Conservation (phyloP, 2,888 invertebrate genomes). For the Drosophila falleni region DNA sequence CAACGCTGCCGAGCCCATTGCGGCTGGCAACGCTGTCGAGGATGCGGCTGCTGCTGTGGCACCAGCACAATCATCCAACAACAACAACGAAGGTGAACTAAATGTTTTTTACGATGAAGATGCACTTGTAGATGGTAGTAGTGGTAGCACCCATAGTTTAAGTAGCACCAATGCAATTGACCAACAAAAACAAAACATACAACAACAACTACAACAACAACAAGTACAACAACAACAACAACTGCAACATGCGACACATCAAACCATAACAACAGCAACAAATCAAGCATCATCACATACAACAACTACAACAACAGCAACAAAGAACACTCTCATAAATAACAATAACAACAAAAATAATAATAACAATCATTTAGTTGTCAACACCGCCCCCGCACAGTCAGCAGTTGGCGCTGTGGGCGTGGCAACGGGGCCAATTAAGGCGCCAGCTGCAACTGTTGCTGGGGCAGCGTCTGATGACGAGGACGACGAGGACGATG, state of each 20-base stretch:
- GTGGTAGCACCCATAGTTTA: slow-evolving; percentile 79
- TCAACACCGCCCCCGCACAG: slow-evolving; percentile 45
- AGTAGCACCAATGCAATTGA: slow-evolving; percentile 82
- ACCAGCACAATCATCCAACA: slow-evolving; percentile 50
- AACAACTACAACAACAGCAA: slow-evolving; percentile 44
- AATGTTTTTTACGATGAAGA: slow-evolving; percentile 86
- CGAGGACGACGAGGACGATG: slow-evolving; percentile 84
- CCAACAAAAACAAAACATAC: slow-evolving; percentile 57
- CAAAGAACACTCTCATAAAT: slow-evolving; percentile 66
- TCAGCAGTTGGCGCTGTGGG: slow-evolving; percentile 48
- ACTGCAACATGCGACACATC: slow-evolving; percentile 62
- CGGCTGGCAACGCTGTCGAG: slow-evolving; percentile 71
- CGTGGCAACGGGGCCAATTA: slow-evolving; percentile 44
- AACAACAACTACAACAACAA: slow-evolving; percentile 54
- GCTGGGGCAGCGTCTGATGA: slow-evolving; percentile 87
- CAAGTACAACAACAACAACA: slow-evolving; percentile 50
- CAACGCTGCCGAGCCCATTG: slow-evolving; percentile 66
- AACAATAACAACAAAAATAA: slow-evolving; percentile 53
- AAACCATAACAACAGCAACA: slow-evolving; percentile 54
- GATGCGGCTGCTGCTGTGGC: slow-evolving; percentile 61
- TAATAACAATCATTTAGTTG: slow-evolving; percentile 52
- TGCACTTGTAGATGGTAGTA: slow-evolving; percentile 83
- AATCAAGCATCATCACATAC: slow-evolving; percentile 71
- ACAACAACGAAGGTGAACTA: slow-evolving; percentile 85
- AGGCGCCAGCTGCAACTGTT: slow-evolving; percentile 28